phyloP scores from a whole-genome alignment of 1,140 invertebrate species.

The Centruroides sculpturatus region DNA sequence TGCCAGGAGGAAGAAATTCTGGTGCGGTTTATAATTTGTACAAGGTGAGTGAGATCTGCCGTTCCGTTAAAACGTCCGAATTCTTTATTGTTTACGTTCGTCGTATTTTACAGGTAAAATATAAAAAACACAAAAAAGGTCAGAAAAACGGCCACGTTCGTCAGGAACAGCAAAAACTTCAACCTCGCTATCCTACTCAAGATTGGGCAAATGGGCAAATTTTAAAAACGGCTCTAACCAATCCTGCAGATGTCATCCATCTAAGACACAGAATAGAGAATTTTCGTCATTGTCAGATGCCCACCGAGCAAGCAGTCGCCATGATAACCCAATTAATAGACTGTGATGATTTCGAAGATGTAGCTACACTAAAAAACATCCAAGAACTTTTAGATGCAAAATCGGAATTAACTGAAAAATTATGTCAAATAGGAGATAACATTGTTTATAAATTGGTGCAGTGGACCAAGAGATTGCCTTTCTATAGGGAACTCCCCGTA shows the following conservation, averaged over 20 bases:
- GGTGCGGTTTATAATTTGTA: slow-evolving; percentile 98
- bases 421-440: slow-evolving; percentile 13
- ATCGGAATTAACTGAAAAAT: slow-evolving; percentile 7
- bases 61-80: background rate
- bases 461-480: slow-evolving; percentile 94
- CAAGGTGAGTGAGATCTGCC: slow-evolving; percentile 47
- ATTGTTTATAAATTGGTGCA: slow-evolving; percentile 94
- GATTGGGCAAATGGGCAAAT: slow-evolving; percentile 50
- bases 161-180: background rate
- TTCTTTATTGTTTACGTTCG: background rate
- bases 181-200: background rate
- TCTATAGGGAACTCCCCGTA: slow-evolving; percentile 86
- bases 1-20: slow-evolving; percentile 96
- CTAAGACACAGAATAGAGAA: slow-evolving; percentile 71
- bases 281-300: slow-evolving; percentile 51
- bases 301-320: slow-evolving; percentile 5
- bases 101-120: slow-evolving; percentile 56
- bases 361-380: slow-evolving; percentile 53
- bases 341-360: slow-evolving; percentile 90
- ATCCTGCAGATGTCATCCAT: slow-evolving; percentile 80
- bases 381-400: slow-evolving; percentile 9
- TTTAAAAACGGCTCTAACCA: slow-evolving; percentile 81
- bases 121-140: slow-evolving; percentile 88
- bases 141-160: slow-evolving; percentile 28
- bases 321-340: slow-evolving; percentile 48